Percentiles rank a stretch among this genome's conserved stretches.
Conservation (phyloP, 2,888 invertebrate genomes). For the Oscheius sp. region DNA sequence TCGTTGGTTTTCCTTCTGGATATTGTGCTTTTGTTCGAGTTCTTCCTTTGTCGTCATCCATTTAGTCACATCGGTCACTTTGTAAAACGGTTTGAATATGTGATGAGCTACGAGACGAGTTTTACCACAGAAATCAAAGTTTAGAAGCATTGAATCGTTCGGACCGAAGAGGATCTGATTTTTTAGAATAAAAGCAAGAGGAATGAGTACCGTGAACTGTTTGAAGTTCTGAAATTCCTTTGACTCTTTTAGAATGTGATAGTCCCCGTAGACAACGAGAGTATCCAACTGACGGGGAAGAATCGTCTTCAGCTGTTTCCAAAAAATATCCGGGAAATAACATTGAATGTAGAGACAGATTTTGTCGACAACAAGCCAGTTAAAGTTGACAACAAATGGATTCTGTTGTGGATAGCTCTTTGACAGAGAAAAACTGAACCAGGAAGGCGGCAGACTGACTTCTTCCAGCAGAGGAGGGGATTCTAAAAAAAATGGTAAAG, state of each 20-base stretch:
- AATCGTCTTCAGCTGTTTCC: not conserved
- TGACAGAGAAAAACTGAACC: not conserved
- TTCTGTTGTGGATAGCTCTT: not conserved
- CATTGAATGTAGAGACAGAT: not conserved
- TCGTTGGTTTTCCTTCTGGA: no score
- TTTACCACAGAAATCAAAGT: no score
- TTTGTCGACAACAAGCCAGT: not conserved
- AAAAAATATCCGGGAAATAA: not conserved
- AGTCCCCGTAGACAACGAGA: not conserved
- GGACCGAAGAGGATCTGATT: no score
- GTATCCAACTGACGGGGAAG: not conserved
- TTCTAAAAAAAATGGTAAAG: no score
- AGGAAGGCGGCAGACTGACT: not conserved
- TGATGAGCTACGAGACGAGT: no score
- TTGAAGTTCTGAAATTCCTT: not conserved
- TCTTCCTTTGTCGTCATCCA: no score
- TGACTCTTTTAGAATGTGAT: not conserved
- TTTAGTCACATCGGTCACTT: no score
- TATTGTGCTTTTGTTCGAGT: no score
- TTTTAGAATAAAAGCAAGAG: no score
- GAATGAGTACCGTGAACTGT: no score
- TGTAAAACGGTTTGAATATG: no score
- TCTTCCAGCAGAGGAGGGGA: not conserved
- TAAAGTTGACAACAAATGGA: not conserved
- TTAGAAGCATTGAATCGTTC: no score